Conservation (phyloP, 2,888 invertebrate species). For the Sinopyrophorus schimmeli region DNA sequence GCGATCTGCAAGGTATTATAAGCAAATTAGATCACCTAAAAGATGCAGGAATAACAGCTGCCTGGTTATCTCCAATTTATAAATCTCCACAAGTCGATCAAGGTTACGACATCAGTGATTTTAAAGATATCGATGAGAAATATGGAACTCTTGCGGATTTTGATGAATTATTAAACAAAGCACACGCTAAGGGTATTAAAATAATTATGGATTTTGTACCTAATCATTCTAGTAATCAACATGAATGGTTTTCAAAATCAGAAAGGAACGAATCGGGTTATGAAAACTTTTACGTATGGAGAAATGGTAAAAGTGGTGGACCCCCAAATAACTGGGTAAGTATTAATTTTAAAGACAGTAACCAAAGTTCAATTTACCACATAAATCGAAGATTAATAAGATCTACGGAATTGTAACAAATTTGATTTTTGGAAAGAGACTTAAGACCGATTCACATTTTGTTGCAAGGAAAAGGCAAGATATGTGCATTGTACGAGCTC, state of each 20-base stretch:
- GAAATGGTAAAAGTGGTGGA: slow-evolving; percentile 57
- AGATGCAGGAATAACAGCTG: slow-evolving; percentile 71
- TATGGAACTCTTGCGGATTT: slow-evolving; percentile 79
- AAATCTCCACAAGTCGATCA: slow-evolving; percentile 83
- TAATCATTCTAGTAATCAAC: slow-evolving; percentile 73
- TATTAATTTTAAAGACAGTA: slow-evolving; percentile 9
- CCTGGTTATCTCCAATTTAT: slow-evolving; percentile 87
- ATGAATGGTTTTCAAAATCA: slow-evolving; percentile 81
- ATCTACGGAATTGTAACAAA: no score
- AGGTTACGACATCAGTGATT: slow-evolving; percentile 86
- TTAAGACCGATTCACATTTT: no score
- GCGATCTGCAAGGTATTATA: slow-evolving; percentile 75
- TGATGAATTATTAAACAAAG: slow-evolving; percentile 59
- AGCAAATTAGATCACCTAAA: slow-evolving; percentile 44
- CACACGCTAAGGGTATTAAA: slow-evolving; percentile 61
- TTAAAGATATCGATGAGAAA: slow-evolving; percentile 68
- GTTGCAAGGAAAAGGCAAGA: no score
- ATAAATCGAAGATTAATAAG: no score
- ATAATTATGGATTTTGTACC: slow-evolving; percentile 57
- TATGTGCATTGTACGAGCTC: no score
- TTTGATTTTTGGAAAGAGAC: no score
- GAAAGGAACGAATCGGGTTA: slow-evolving; percentile 63
- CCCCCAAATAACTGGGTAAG: slow-evolving; percentile 81
- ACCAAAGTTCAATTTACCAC: no score
- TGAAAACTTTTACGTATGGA: slow-evolving; percentile 80